These are phyloP conservation scores for Alectura lathami DNA, from an alignment of 2,113 vertebrate genomes.

Conservation along the genomic window DNA sequence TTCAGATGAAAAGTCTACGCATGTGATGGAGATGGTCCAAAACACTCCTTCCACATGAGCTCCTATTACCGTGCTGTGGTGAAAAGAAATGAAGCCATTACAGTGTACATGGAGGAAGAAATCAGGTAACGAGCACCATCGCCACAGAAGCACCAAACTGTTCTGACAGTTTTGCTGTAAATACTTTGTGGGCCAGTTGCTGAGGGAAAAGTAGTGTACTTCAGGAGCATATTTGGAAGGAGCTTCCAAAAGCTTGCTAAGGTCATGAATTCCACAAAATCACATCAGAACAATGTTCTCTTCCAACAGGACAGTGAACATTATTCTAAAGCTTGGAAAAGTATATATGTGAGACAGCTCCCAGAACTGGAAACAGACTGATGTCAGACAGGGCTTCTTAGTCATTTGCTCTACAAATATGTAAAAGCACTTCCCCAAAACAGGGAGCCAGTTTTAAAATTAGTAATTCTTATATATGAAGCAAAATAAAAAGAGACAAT, in stretches of 20 bases:
- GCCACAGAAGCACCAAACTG: background rate
- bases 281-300: background rate
- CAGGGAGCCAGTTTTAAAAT: background rate
- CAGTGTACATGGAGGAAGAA: background rate
- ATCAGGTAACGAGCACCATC: background rate
- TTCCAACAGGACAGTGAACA: background rate
- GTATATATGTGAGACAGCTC: background rate
- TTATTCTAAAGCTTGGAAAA: background rate
- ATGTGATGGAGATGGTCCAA: background rate
- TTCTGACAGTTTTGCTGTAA: background rate
- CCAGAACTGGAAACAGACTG: background rate
- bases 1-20: background rate
- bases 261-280: background rate
- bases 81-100: background rate
- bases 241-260: background rate
- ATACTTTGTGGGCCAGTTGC: background rate
- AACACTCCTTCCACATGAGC: background rate
- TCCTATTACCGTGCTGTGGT: background rate
- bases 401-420: background rate
- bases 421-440: background rate
- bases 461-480: background rate
- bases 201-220: background rate
- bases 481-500: background rate
- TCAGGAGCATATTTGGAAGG: background rate
- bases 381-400: background rate